Conservation (phyloP, 2,113 vertebrate species). For the Myiozetetes cayanensis region DNA sequence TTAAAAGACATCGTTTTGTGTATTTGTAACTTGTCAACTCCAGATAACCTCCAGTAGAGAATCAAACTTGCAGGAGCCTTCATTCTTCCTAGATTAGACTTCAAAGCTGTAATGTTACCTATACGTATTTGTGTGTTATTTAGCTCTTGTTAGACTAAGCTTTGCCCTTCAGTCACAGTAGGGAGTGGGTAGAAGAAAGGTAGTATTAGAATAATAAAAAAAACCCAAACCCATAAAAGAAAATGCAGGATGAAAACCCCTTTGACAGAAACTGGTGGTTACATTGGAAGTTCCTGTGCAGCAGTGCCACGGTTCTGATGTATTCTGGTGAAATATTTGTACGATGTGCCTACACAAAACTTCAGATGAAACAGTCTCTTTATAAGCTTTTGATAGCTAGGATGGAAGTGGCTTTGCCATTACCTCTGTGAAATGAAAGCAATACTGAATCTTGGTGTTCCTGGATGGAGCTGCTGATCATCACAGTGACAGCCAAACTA, state of each 20-base stretch:
- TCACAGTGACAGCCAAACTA: slow-evolving; percentile 44
- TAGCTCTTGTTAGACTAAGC: slow-evolving; percentile 44
- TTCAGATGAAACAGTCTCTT: slow-evolving; percentile 39
- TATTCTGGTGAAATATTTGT: slow-evolving; percentile 49
- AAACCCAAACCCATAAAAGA: background rate
- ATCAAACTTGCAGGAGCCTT: slow-evolving; percentile 20
- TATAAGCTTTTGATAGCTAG: slow-evolving; percentile 52
- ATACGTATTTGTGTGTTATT: background rate
- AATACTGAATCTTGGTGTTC: slow-evolving; percentile 17
- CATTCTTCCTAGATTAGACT: background rate
- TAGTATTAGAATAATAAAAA: background rate
- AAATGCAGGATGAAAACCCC: background rate
- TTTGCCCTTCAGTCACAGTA: slow-evolving; percentile 13
- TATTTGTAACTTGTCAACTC: background rate
- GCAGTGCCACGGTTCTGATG: background rate
- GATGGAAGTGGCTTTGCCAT: slow-evolving; percentile 50
- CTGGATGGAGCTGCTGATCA: slow-evolving; percentile 47
- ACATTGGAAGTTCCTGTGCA: background rate
- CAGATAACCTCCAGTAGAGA: slow-evolving; percentile 11
- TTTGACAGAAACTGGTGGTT: slow-evolving; percentile 32
- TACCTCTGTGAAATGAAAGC: slow-evolving; percentile 58
- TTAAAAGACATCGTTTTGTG: slow-evolving; percentile 9
- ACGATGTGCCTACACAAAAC: slow-evolving; percentile 27
- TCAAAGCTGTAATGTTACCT: background rate
- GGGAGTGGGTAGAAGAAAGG: slow-evolving; percentile 17